Base-by-base conservation (phyloP, 2,888 invertebrate species). In the Syrphus vitripennis region DNA sequence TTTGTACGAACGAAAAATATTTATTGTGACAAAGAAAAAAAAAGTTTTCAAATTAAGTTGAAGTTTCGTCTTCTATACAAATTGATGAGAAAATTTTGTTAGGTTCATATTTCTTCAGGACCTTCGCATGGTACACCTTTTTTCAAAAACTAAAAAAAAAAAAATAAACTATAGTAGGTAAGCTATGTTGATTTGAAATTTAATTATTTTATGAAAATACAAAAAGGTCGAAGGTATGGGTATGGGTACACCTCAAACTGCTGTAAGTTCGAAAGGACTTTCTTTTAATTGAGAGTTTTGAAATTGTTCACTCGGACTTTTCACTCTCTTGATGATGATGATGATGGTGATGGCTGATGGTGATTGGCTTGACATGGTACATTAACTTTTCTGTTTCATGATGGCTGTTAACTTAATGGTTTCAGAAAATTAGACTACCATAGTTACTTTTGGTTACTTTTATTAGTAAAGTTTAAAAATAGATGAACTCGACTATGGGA, bases 211-310 rank as follows among this genome's bases (percentile, higher is more conserved):
- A 40, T 37, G 10, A 48, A 45, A n/a, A 16, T 34, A 24, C 21
- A 50, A 50, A 34, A 50, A 63, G n/a, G 59, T 59, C 34, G 5
- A 21, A 7, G 19, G 21, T 19, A 19, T 21, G 2, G 21, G 34
- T 34, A 10, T 34, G 10, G 10, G 7, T 34, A 10, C n/a, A n/a
- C n/a, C n/a, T n/a, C n/a, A n/a, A n/a, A n/a, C n/a, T n/a, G n/a
- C n/a, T n/a, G n/a, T n/a, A n/a, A 34, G 45, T 65, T 26, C 45
- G 21, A 37, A 63, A 78, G 67, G 59, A 6, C 31, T 55, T 83
- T 72, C 16, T 45, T 65, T 72, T 83, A 77, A 83, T 83, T 77
- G 72, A 61, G 69, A 78, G 78, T 69, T 69, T 83, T 55, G 16
- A 65, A 74, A 83, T 40, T 72, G 77, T 72, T 59, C 40, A 67